phyloP scores from a whole-genome alignment of 2,113 vertebrate genomes.

The Ornithorhynchus anatinus region DNA sequence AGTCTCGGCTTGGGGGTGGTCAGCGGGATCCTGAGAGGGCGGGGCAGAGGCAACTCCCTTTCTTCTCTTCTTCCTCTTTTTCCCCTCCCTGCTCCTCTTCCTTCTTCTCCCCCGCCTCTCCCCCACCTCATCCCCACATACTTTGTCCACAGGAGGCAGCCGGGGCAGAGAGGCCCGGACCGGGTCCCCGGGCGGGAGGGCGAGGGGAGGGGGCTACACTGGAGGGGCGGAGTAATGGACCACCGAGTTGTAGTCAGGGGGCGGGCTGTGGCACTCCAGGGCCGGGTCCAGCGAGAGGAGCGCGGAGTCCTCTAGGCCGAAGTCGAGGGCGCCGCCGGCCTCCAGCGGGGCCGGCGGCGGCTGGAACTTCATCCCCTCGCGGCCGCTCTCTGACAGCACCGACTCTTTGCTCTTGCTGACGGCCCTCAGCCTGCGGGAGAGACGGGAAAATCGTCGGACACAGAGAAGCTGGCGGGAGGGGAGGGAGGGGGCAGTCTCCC shows the following conservation, averaged over 20 bases:
- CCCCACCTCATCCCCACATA: neutral
- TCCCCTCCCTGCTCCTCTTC: too few species aligned
- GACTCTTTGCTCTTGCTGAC: slow-evolving; percentile 88
- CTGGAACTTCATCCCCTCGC: slow-evolving; percentile 73
- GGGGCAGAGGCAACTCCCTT: neutral
- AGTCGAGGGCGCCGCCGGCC: slow-evolving; percentile 76
- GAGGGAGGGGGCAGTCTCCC: neutral
- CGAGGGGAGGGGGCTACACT: slow-evolving; percentile 62
- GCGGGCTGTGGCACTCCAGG: slow-evolving; percentile 91
- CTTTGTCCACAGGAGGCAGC: neutral
- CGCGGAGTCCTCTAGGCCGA: slow-evolving; percentile 79
- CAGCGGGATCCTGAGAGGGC: neutral
- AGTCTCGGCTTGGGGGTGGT: neutral
- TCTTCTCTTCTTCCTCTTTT: too few species aligned
- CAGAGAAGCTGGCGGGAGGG: neutral
- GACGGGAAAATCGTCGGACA: neutral
- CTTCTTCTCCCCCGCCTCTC: too few species aligned
- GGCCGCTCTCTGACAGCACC: slow-evolving; percentile 75
- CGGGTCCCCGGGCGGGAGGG: neutral
- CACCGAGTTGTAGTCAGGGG: slow-evolving; percentile 90
- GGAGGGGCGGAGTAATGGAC: slow-evolving; percentile 87
- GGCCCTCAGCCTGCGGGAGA: slow-evolving; percentile 76
- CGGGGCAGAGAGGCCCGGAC: neutral
- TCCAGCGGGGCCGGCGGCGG: slow-evolving; percentile 42
- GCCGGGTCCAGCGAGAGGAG: slow-evolving; percentile 74